These are phyloP conservation scores for Neuroscelio doddi DNA, from an alignment of 2,888 invertebrate genomes.

Conservation along the genomic window DNA sequence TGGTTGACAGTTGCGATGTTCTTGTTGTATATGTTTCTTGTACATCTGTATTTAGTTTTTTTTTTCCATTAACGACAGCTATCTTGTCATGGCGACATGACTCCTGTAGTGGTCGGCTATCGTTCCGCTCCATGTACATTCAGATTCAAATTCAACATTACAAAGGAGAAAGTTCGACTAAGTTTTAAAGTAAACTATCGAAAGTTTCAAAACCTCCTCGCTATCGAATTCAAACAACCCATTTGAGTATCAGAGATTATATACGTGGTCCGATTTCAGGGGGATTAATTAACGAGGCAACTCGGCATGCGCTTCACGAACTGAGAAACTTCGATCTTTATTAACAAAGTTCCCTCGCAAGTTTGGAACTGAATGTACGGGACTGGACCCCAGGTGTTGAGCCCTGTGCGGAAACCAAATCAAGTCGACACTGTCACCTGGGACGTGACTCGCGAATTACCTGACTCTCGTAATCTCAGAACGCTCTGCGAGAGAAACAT, in stretches of 20 bases:
- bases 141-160: conserved; percentile 61
- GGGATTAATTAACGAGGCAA: background rate
- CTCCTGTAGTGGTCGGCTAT: conserved; percentile 44
- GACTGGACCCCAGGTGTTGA: conserved; percentile 73
- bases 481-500: conserved; percentile 27
- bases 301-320: background rate
- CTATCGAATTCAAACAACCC: background rate
- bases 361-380: conserved; percentile 69
- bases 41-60: conserved; percentile 24
- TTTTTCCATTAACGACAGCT: conserved; percentile 31
- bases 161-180: background rate
- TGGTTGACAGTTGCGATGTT: conserved; percentile 69
- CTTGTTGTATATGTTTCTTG: conserved; percentile 49
- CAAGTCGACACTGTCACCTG: conserved; percentile 73
- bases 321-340: conserved; percentile 18
- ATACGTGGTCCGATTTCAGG: background rate
- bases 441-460: conserved; percentile 70
- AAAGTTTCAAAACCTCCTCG: background rate
- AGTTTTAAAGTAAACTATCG: background rate
- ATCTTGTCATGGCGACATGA: conserved; percentile 38
- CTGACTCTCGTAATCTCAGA: conserved; percentile 49
- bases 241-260: background rate
- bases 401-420: conserved; percentile 73
- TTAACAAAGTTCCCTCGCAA: conserved; percentile 29
- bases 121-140: conserved; percentile 69